Evolutionary conservation across 2,797 vertebrate species (phyloP).

Genomic region (Heteromormyrus szaboi): DNA sequence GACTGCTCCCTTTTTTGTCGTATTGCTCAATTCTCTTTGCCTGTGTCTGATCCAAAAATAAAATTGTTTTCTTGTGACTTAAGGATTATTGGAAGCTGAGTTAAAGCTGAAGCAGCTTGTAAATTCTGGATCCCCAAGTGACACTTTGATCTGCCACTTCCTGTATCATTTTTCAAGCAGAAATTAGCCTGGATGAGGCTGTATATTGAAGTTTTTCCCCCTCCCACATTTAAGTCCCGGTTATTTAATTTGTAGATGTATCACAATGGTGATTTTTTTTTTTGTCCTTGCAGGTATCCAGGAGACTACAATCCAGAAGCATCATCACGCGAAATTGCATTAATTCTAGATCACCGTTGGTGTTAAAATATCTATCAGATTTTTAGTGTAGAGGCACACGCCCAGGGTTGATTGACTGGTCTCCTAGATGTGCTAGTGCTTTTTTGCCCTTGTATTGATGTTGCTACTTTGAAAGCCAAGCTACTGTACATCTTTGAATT

Average conservation of each 20-base stretch:
- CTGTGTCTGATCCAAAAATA: not conserved
- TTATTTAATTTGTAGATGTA: not conserved
- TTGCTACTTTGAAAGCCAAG: not conserved
- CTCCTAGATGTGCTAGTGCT: not conserved
- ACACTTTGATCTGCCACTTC: not conserved
- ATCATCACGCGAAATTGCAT: conserved; percentile 46
- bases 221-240: not conserved
- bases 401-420: not conserved
- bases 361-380: not conserved
- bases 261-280: not conserved
- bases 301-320: conserved; percentile 42
- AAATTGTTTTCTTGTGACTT: not conserved
- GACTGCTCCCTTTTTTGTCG: not conserved
- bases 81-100: not conserved
- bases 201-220: not conserved
- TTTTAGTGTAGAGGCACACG: conserved; percentile 56
- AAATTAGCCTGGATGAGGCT: not conserved
- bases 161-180: not conserved
- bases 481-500: conserved; percentile 4
- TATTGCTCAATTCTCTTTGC: not conserved
- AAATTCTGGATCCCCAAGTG: not conserved
- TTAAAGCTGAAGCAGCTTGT: not conserved
- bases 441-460: not conserved
- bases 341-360: conserved; percentile 48
- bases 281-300: conserved; percentile 37